Conservation (phyloP, 1,140 invertebrate genomes). For the Venustaconcha ellipsiformis region DNA sequence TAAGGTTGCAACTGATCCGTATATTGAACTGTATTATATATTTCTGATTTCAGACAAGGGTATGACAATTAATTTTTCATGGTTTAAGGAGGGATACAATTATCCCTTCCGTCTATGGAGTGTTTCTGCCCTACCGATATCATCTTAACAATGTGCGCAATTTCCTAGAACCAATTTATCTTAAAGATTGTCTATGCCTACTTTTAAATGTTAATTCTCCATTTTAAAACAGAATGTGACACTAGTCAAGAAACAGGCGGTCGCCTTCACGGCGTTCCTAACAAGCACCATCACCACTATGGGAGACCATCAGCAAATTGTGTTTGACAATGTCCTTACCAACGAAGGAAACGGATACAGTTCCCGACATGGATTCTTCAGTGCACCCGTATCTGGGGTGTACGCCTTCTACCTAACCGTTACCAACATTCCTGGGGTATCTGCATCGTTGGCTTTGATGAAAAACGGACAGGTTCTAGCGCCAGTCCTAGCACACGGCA, state of each 20-base stretch:
- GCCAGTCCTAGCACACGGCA: background rate
- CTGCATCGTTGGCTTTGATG: background rate
- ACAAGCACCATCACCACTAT: background rate
- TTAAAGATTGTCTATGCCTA: too few species aligned
- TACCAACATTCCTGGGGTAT: background rate
- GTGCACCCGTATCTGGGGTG: background rate
- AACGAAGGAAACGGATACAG: constrained; percentile 14
- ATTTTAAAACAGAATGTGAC: too few species aligned
- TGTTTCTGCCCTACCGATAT: too few species aligned
- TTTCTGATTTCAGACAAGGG: too few species aligned
- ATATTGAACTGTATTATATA: too few species aligned
- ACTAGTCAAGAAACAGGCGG: background rate
- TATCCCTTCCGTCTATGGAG: too few species aligned
- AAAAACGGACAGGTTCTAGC: background rate
- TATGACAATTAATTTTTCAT: too few species aligned
- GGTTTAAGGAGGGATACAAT: too few species aligned
- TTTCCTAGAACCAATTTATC: too few species aligned
- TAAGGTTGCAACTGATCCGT: too few species aligned
- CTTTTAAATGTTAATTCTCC: too few species aligned
- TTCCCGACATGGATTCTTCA: background rate
- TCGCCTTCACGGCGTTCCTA: constrained; percentile 1
- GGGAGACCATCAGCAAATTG: constrained; percentile 7
- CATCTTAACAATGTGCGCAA: too few species aligned
- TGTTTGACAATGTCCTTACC: constrained; percentile 7
- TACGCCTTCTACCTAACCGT: background rate